A percentile compares a stretch with the other conserved stretches of the same genome.
Conservation (phyloP, 2,797 vertebrate species). For the Bradypodion ventrale region DNA sequence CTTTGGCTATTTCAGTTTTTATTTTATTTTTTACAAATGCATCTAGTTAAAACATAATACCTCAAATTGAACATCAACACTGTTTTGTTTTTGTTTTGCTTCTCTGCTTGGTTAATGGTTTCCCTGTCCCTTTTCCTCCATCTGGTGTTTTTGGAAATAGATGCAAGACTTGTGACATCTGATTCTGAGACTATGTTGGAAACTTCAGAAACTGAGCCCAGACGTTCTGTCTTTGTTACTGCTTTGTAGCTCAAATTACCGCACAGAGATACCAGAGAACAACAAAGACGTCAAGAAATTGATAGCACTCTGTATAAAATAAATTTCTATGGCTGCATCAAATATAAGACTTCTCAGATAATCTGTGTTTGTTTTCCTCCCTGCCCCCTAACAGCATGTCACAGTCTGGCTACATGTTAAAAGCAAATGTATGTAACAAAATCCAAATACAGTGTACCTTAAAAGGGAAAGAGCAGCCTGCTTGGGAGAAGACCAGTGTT, state of each 20-base stretch:
- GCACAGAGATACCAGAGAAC: conserved; percentile 4
- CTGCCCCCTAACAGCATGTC: not conserved
- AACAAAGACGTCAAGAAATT: not conserved
- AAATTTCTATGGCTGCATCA: conserved; percentile 23
- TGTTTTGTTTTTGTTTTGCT: no score
- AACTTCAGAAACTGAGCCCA: conserved; percentile 64
- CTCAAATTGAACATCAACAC: not conserved
- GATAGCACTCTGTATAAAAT: conserved; percentile 34
- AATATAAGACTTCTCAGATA: conserved; percentile 11
- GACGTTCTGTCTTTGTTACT: conserved; percentile 46
- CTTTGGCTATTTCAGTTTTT: no score
- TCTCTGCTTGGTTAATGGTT: not conserved
- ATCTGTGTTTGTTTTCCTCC: conserved; percentile 2
- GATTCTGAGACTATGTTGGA: conserved; percentile 47
- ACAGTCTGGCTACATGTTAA: not conserved
- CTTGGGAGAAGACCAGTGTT: no score
- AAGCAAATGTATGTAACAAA: no score
- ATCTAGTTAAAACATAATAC: not conserved
- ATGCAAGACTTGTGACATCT: conserved; percentile 50
- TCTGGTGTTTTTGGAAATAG: conserved; percentile 30
- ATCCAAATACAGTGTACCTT: no score
- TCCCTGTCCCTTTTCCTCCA: conserved; percentile 32
- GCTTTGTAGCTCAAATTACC: conserved; percentile 47
- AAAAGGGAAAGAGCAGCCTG: no score
- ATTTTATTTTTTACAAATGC: no score